phyloP scores from a whole-genome alignment of 2,888 invertebrate species.

The Tinea semifulvella region DNA sequence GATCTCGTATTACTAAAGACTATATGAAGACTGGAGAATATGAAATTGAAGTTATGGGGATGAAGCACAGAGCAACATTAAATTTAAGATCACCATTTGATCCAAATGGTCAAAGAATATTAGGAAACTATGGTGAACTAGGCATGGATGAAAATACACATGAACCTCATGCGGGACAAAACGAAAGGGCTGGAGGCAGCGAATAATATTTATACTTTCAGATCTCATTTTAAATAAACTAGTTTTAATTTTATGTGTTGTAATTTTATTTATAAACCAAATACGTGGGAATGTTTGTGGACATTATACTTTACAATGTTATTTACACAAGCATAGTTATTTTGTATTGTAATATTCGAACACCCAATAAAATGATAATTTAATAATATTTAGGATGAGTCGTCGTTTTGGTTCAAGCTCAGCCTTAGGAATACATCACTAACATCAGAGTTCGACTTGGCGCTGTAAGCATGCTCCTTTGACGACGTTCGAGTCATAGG shows the following conservation, averaged over 20 bases:
- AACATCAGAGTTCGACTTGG: no score
- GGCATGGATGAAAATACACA: slow-evolving; percentile 49
- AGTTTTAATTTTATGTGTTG: not conserved
- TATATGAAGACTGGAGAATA: slow-evolving; percentile 77
- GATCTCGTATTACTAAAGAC: slow-evolving; percentile 69
- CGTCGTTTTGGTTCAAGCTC: no score
- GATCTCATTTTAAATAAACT: slow-evolving; percentile 6
- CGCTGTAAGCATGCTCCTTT: no score
- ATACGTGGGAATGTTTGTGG: no score
- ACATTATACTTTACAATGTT: no score
- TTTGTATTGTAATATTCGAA: no score
- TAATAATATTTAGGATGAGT: no score
- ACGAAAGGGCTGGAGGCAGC: slow-evolving; percentile 56
- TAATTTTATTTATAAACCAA: not conserved
- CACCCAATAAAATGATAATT: no score
- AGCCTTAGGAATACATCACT: no score
- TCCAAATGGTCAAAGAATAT: slow-evolving; percentile 76
- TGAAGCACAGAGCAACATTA: slow-evolving; percentile 73
- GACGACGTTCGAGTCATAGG: no score
- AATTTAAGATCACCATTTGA: slow-evolving; percentile 84
- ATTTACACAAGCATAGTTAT: no score
- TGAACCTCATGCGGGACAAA: slow-evolving; percentile 55
- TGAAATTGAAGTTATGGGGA: slow-evolving; percentile 83
- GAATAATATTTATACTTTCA: slow-evolving; percentile 35
- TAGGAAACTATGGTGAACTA: slow-evolving; percentile 70